phyloP scores from a whole-genome alignment of 2,888 invertebrate genomes.

The Quadroppia sp. region DNA sequence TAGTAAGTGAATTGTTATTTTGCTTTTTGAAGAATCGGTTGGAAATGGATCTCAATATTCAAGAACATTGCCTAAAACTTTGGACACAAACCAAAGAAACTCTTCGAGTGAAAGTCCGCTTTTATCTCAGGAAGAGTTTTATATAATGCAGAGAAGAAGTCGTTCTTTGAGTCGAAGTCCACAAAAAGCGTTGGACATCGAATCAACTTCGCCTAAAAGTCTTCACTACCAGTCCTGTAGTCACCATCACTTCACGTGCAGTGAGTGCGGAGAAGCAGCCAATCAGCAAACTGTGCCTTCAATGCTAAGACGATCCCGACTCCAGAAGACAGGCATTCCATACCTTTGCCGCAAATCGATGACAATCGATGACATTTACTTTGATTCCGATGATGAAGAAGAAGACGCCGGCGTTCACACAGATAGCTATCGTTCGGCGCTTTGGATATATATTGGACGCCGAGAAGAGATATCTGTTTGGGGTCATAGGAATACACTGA shows the following conservation, averaged over 20 bases:
- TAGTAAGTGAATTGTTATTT: neutral
- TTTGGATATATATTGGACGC: conserved; percentile 73
- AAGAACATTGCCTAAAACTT: neutral
- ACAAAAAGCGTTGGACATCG: neutral
- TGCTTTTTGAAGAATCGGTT: neutral
- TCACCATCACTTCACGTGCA: conserved; percentile 43
- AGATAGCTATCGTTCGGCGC: conserved; percentile 66
- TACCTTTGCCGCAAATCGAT: conserved; percentile 35
- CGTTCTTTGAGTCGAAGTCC: conserved; percentile 33
- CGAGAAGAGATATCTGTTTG: conserved; percentile 65
- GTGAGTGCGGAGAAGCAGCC: conserved; percentile 41
- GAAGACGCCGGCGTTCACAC: conserved; percentile 62
- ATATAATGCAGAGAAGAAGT: conserved; percentile 30
- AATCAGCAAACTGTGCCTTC: conserved; percentile 37
- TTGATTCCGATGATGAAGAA: conserved; percentile 41
- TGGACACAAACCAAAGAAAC: neutral
- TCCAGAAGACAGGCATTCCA: conserved; percentile 31
- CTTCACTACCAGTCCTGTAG: conserved; percentile 29
- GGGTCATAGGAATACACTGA: conserved; percentile 52
- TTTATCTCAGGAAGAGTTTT: conserved; percentile 32
- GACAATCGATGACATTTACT: conserved; percentile 41
- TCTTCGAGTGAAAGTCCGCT: conserved; percentile 31
- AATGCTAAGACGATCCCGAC: conserved; percentile 23
- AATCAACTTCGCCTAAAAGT: neutral
- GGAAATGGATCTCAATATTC: neutral